Percentiles rank a stretch among this genome's conserved stretches.
Evolutionary conservation across 2,113 vertebrate genomes (phyloP).

Genomic region (Rhipidura dahli): DNA sequence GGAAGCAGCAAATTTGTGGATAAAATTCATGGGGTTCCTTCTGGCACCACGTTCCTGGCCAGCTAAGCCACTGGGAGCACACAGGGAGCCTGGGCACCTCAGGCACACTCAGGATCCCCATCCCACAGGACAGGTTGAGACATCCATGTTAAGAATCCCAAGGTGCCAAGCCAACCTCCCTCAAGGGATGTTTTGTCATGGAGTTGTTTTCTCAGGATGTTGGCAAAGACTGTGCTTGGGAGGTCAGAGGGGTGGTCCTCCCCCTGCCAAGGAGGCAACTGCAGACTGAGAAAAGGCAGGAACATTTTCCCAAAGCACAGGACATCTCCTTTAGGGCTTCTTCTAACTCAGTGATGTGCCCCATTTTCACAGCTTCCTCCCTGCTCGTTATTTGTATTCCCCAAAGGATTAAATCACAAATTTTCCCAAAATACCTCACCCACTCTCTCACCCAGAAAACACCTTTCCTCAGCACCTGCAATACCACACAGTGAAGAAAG

Average conservation of each 20-base stretch:
- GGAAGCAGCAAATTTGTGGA: not conserved
- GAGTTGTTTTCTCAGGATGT: accelerated
- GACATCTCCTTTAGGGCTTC: not conserved
- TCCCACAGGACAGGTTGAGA: not conserved
- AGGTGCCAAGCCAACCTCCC: not conserved
- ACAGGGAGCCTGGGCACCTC: not conserved
- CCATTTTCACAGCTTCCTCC: not conserved
- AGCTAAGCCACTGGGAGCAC: not conserved
- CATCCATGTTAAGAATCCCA: not conserved
- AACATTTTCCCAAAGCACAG: not conserved
- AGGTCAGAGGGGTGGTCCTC: not conserved
- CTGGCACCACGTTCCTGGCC: accelerated
- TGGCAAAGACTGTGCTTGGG: accelerated
- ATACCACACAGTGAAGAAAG: not conserved
- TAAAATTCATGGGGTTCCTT: not conserved
- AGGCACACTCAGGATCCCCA: not conserved
- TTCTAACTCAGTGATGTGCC: not conserved
- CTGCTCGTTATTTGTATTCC: not conserved
- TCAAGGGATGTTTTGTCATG: not conserved
- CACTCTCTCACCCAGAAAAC: not conserved
- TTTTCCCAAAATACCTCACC: not conserved
- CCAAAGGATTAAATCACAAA: not conserved
- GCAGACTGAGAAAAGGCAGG: not conserved
- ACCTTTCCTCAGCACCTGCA: not conserved
- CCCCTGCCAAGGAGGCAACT: not conserved